Evolutionary conservation across 1,140 invertebrate genomes (phyloP).

Genomic region (Mylabris phalerata): DNA sequence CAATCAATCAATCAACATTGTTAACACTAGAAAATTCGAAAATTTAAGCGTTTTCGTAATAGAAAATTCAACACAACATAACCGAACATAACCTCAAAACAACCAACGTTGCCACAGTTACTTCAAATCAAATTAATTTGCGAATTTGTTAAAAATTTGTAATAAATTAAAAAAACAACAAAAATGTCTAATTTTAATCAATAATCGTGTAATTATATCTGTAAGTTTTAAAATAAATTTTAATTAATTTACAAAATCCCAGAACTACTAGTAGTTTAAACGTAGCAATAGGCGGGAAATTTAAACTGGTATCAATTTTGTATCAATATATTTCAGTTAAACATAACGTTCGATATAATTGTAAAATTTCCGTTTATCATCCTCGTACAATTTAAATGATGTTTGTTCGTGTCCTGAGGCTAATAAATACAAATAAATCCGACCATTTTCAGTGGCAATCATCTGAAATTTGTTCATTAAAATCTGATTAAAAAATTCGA

Average conservation of each 20-base stretch:
- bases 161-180: too few relatives aligned
- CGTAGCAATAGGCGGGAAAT: too few relatives aligned
- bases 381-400: slow-evolving; percentile 20
- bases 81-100: background rate
- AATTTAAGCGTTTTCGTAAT: background rate
- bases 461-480: slow-evolving; percentile 19
- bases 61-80: background rate
- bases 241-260: too few relatives aligned
- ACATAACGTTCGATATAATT: slow-evolving; percentile 34
- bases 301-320: too few relatives aligned
- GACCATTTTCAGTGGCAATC: slow-evolving; percentile 25
- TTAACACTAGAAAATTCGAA: background rate
- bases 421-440: slow-evolving; percentile 29
- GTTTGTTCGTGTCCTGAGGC: slow-evolving; percentile 30
- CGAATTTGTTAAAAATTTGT: too few relatives aligned
- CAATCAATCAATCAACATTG: background rate
- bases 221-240: too few relatives aligned
- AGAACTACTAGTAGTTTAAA: too few relatives aligned
- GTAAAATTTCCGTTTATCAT: slow-evolving; percentile 32
- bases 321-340: background rate
- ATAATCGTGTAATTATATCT: too few relatives aligned
- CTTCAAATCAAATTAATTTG: slow-evolving; percentile 18
- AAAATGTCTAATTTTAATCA: too few relatives aligned
- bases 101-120: background rate
- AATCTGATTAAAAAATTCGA: slow-evolving; percentile 5